Evolutionary conservation across 2,888 invertebrate genomes (phyloP).

Genomic region (Phortica okadai): DNA sequence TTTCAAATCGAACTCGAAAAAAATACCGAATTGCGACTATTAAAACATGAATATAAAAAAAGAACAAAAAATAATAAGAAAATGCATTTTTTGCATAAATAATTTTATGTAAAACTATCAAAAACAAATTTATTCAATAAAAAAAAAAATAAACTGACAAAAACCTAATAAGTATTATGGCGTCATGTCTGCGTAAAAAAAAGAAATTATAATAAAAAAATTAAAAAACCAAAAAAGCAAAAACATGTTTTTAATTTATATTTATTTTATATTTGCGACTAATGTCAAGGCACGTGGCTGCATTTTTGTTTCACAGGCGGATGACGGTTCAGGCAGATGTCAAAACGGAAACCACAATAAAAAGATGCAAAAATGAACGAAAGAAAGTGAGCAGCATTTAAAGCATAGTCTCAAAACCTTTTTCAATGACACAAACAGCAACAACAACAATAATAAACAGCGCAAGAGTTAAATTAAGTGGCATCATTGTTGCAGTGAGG

Average conservation of each 20-base stretch:
- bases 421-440: constrained; percentile 1
- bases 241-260: background rate
- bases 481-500: background rate
- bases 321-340: background rate
- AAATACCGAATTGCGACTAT: constrained; percentile 37
- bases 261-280: background rate
- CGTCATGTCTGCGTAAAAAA: background rate
- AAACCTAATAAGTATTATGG: constrained; percentile 1
- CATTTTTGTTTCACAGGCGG: no score
- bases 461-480: constrained; percentile 15
- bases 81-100: constrained; percentile 47
- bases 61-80: constrained; percentile 17
- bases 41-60: background rate
- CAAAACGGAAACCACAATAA: constrained; percentile 57
- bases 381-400: constrained; percentile 53
- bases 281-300: no score
- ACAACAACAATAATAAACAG: constrained; percentile 37
- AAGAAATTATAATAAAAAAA: background rate
- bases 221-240: background rate
- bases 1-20: constrained; percentile 9
- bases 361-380: constrained; percentile 55
- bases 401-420: constrained; percentile 44
- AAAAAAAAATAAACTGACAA: constrained; percentile 11
- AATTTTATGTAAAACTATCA: constrained; percentile 39
- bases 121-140: constrained; percentile 25